Conservation (phyloP, 2,797 vertebrate genomes). For the Miichthys miiuy region DNA sequence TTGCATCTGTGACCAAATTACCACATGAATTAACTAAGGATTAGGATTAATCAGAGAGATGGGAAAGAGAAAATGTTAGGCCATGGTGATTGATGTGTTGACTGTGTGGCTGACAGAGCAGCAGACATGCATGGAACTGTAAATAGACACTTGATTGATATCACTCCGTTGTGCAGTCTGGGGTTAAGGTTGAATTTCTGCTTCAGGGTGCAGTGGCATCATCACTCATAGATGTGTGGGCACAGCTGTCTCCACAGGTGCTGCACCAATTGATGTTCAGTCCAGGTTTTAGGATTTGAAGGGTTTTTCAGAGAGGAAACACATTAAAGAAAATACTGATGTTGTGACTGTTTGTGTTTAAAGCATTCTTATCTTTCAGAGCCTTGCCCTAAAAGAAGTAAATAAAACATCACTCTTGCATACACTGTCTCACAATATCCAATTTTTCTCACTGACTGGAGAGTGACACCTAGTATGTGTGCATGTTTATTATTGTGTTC, state of each 20-base stretch:
- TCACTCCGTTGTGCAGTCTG: constrained; percentile 36
- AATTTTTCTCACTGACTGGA: background rate
- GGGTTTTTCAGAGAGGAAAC: constrained; percentile 21
- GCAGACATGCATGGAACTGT: constrained; percentile 50
- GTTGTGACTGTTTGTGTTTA: constrained; percentile 26
- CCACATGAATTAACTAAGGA: constrained; percentile 22
- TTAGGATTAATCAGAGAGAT: constrained; percentile 37
- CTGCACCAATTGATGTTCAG: constrained; percentile 37
- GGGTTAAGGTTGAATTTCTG: constrained; percentile 48
- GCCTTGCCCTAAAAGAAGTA: constrained; percentile 3
- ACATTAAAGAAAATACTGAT: constrained; percentile 32
- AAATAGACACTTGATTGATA: constrained; percentile 69
- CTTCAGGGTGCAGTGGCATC: constrained; percentile 50
- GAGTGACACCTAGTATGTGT: background rate
- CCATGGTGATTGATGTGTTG: constrained; percentile 61
- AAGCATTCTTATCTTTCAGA: constrained; percentile 6
- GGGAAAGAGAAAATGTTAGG: background rate
- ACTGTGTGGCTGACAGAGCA: constrained; percentile 49
- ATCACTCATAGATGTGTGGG: constrained; percentile 61
- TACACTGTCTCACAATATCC: background rate
- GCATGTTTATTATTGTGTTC: background rate
- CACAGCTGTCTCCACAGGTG: constrained; percentile 55
- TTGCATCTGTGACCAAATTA: constrained; percentile 21
- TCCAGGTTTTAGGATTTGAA: constrained; percentile 29
- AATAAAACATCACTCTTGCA: constrained; percentile 18